phyloP scores from a whole-genome alignment of 1,140 invertebrate species.

The Mactra quadrangularis region DNA sequence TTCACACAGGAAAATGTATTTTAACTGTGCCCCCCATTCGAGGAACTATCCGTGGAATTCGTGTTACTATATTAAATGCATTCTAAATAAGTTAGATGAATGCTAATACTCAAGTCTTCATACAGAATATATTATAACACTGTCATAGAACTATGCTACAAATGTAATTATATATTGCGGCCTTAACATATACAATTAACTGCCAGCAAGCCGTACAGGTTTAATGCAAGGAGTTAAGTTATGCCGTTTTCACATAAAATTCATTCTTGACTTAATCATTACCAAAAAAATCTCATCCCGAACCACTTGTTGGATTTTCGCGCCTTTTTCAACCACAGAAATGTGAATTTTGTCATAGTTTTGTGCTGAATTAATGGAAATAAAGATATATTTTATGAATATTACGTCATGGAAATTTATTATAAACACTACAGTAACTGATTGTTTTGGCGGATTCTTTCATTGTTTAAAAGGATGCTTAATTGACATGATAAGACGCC shows the following conservation, averaged over 20 bases:
- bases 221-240: slow-evolving; percentile 10
- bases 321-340: too few relatives aligned
- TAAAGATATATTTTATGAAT: too few relatives aligned
- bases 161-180: slow-evolving; percentile 16
- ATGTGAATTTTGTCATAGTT: too few relatives aligned
- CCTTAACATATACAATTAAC: slow-evolving; percentile 31
- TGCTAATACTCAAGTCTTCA: slow-evolving; percentile 31
- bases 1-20: slow-evolving; percentile 37
- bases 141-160: slow-evolving; percentile 15
- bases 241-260: slow-evolving; percentile 27
- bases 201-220: slow-evolving; percentile 1
- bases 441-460: too few relatives aligned
- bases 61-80: slow-evolving; percentile 32
- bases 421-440: too few relatives aligned
- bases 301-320: slow-evolving; percentile 23
- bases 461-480: too few relatives aligned
- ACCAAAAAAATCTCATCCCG: background rate
- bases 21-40: slow-evolving; percentile 26
- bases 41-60: slow-evolving; percentile 11
- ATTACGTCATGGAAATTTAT: too few relatives aligned
- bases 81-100: slow-evolving; percentile 20
- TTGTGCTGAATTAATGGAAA: too few relatives aligned
- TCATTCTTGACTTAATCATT: slow-evolving; percentile 14
- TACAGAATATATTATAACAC: slow-evolving; percentile 6
- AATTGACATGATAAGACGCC: too few relatives aligned